Conservation (phyloP, 1,140 invertebrate species). For the Nephila pilipes region DNA sequence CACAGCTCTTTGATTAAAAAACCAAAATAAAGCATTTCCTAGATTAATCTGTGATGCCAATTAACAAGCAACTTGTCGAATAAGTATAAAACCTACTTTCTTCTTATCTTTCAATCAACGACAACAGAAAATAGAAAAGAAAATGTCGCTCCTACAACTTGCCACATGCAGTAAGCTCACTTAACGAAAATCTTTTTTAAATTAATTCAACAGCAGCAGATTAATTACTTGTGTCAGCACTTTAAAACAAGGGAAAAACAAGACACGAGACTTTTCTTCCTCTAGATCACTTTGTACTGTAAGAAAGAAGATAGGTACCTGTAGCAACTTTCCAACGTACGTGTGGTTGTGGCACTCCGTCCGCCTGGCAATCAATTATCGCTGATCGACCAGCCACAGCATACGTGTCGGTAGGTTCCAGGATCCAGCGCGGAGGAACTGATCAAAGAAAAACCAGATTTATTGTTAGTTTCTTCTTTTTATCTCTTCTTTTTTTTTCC, state of each 20-base stretch:
- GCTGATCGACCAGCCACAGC: slow-evolving; percentile 92
- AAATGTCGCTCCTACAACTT: neutral
- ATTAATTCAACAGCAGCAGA: slow-evolving; percentile 54
- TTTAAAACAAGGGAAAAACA: slow-evolving; percentile 51
- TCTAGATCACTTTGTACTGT: neutral
- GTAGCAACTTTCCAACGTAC: slow-evolving; percentile 88
- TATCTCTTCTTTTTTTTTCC: neutral
- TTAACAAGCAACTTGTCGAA: neutral
- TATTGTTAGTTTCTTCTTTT: slow-evolving; percentile 16
- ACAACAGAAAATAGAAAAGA: neutral
- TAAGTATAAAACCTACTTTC: neutral
- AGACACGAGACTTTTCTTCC: neutral
- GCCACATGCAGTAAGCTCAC: neutral
- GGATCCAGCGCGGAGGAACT: slow-evolving; percentile 95
- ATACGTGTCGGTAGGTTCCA: slow-evolving; percentile 92
- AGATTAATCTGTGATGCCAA: neutral
- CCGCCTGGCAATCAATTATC: slow-evolving; percentile 92
- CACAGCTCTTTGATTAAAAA: neutral
- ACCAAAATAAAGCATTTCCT: neutral
- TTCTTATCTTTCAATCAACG: neutral
- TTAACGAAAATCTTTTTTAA: slow-evolving; percentile 56
- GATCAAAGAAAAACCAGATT: slow-evolving; percentile 38
- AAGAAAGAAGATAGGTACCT: slow-evolving; percentile 68
- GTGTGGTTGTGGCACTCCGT: slow-evolving; percentile 92
- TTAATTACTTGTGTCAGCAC: slow-evolving; percentile 51